Evolutionary conservation across 2,113 vertebrate genomes (phyloP).

Genomic region (Poeciliopsis turrubarensis): DNA sequence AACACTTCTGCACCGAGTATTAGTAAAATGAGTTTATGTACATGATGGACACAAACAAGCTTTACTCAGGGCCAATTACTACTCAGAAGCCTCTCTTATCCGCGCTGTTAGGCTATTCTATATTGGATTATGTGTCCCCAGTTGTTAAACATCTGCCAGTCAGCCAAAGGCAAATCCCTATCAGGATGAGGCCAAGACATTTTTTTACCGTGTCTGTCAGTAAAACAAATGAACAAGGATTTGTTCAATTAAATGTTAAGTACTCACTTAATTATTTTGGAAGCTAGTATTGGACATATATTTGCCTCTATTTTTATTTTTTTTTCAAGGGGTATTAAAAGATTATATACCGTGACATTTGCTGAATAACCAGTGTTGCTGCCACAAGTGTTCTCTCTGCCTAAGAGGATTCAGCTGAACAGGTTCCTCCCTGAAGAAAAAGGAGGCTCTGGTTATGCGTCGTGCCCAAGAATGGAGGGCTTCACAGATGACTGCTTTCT

Average conservation of each 20-base stretch:
- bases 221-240: conserved; percentile 46
- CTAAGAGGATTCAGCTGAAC: conserved; percentile 80
- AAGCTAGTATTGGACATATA: conserved; percentile 49
- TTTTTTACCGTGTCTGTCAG: conserved; percentile 23
- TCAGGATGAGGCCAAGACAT: conserved; percentile 18
- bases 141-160: conserved; percentile 57
- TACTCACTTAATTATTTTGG: conserved; percentile 49
- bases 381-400: conserved; percentile 34
- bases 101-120: conserved; percentile 1
- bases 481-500: conserved; percentile 85
- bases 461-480: conserved; percentile 82
- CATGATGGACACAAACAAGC: not conserved
- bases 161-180: conserved; percentile 38
- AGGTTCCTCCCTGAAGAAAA: conserved; percentile 79
- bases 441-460: conserved; percentile 81
- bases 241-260: conserved; percentile 55
- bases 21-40: not conserved
- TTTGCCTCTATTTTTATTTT: conserved; percentile 51
- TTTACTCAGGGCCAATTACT: not conserved
- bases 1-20: too few relatives aligned
- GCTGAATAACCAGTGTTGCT: conserved; percentile 49
- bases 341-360: conserved; percentile 65
- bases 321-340: conserved; percentile 55
- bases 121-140: conserved; percentile 38
- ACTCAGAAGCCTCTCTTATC: not conserved